Conservation (phyloP, 2,797 vertebrate genomes). For the Bucorvus abyssinicus region DNA sequence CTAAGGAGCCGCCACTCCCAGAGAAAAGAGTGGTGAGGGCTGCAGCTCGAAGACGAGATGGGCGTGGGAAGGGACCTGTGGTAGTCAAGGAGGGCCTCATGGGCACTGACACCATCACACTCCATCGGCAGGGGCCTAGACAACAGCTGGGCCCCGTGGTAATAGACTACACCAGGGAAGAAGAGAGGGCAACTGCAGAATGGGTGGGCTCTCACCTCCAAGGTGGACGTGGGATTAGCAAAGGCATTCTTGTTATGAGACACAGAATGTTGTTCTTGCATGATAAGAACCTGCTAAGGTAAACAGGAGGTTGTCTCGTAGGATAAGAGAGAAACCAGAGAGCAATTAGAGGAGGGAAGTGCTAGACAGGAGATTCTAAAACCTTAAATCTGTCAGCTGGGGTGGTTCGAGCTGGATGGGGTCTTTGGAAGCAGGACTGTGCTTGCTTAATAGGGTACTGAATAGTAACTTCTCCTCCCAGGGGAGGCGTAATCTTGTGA, state of each 20-base stretch:
- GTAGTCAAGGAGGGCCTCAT: not conserved
- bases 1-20: not conserved
- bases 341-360: too few relatives aligned
- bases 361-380: too few relatives aligned
- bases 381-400: too few relatives aligned
- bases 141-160: not conserved
- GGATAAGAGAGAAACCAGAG: too few relatives aligned
- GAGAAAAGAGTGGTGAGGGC: not conserved
- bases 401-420: too few relatives aligned
- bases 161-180: not conserved
- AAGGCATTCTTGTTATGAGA: constrained; percentile 88
- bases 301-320: too few relatives aligned
- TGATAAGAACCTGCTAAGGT: too few relatives aligned
- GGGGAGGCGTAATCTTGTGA: too few relatives aligned
- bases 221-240: constrained; percentile 79
- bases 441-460: too few relatives aligned
- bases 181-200: not conserved
- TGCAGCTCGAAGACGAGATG: not conserved
- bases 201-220: constrained; percentile 77
- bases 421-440: too few relatives aligned
- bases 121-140: not conserved
- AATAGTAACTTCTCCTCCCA: too few relatives aligned
- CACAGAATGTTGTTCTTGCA: too few relatives aligned
- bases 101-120: not conserved
- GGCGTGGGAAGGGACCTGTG: not conserved